Conservation (phyloP, 1,140 invertebrate genomes). For the Leptestheria dahalacensis region DNA sequence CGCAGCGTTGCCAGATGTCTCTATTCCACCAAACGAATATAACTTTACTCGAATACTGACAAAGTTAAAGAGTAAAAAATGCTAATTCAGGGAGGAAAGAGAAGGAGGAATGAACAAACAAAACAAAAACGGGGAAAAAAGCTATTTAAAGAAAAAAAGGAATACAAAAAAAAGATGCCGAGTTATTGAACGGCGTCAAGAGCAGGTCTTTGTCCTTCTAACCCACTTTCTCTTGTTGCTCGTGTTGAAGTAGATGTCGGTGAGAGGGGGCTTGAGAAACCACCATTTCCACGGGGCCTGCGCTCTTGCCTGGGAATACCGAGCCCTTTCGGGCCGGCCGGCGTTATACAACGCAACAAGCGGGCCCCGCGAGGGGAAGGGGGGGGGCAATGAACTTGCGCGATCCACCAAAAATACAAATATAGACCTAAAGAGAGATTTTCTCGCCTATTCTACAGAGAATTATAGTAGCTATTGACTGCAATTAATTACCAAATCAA, state of each 20-base stretch:
- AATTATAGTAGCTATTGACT: background rate
- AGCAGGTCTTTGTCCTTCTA: background rate
- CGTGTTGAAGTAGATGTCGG: background rate
- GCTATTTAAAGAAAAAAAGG: background rate
- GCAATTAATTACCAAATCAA: background rate
- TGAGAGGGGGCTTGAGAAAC: background rate
- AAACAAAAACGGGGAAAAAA: background rate
- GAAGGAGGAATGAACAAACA: background rate
- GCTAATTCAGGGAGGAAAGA: background rate
- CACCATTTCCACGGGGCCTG: background rate
- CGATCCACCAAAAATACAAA: background rate
- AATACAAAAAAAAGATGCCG: background rate
- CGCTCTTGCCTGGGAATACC: too few species aligned
- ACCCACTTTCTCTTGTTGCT: background rate
- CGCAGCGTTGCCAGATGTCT: too few species aligned
- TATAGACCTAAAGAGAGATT: background rate
- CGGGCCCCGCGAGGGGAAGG: too few species aligned
- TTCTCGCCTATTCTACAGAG: background rate
- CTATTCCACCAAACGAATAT: too few species aligned
- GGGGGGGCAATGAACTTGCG: too few species aligned
- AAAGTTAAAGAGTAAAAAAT: background rate
- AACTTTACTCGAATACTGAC: too few species aligned
- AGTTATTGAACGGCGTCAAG: background rate
- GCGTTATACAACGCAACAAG: too few species aligned
- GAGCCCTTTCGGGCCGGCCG: too few species aligned